Conservation (phyloP, 37 sponge, comb jelly and placozoan species). For the Ephydatia muelleri region DNA sequence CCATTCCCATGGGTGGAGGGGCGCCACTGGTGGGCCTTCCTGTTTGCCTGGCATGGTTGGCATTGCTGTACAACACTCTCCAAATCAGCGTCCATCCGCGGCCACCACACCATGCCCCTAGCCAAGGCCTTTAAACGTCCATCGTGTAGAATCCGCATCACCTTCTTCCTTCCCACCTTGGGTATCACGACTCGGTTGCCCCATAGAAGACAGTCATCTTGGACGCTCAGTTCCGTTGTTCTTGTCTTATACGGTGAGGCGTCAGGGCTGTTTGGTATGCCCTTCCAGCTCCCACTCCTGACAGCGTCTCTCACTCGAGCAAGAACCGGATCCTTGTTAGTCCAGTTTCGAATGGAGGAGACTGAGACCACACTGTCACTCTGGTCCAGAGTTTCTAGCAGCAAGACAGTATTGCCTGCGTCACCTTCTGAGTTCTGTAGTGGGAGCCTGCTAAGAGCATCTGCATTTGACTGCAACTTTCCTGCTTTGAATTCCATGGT, state of each 20-base stretch:
- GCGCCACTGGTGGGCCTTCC: not conserved
- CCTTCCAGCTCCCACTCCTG: slow-evolving; percentile 4
- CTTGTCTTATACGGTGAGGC: not conserved
- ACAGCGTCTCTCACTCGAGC: slow-evolving; percentile 3
- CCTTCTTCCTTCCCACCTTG: not conserved
- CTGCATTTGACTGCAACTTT: slow-evolving; percentile 12
- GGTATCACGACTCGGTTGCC: slow-evolving; percentile 15
- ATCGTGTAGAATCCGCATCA: slow-evolving; percentile 1
- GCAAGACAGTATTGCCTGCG: slow-evolving; percentile 21
- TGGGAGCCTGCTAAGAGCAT: slow-evolving; percentile 36
- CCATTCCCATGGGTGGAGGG: slow-evolving; percentile 21
- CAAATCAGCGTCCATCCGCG: slow-evolving; percentile 15
- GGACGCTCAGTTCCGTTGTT: not conserved
- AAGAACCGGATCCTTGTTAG: slow-evolving; percentile 26
- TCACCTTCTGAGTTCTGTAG: not conserved
- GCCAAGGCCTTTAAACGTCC: slow-evolving; percentile 25
- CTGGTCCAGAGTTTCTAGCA: slow-evolving; percentile 15
- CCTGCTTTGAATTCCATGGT: slow-evolving; percentile 26
- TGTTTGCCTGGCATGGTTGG: not conserved
- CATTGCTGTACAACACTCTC: slow-evolving; percentile 19
- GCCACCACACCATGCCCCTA: slow-evolving; percentile 30
- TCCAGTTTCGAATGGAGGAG: slow-evolving; percentile 18
- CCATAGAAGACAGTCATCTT: not conserved
- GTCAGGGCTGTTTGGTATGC: too few species aligned
- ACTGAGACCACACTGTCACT: not conserved